Conservation (phyloP, 2,888 invertebrate genomes). For the Athalia circularis region DNA sequence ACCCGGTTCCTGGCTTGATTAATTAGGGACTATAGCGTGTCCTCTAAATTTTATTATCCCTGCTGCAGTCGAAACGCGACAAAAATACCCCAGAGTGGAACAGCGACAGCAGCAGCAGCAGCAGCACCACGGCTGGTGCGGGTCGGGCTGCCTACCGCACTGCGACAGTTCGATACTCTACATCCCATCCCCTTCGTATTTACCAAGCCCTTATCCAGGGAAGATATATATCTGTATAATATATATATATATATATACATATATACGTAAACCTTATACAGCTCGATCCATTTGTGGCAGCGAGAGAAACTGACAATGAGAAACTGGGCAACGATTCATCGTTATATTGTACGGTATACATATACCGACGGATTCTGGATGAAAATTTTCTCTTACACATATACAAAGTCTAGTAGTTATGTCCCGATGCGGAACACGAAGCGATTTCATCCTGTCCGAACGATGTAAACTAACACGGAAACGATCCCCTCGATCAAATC, state of each 20-base stretch:
- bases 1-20: too few species aligned
- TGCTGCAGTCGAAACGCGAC: too few species aligned
- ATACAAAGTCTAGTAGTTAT: too few species aligned
- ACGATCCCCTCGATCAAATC: slow-evolving; percentile 32
- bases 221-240: neutral
- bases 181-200: slow-evolving; percentile 55
- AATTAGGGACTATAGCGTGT: too few species aligned
- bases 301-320: neutral
- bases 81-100: neutral
- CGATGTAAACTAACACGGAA: neutral
- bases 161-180: slow-evolving; percentile 71
- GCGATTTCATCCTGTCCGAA: neutral
- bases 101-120: neutral
- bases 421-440: too few species aligned
- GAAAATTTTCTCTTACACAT: too few species aligned
- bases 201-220: slow-evolving; percentile 38
- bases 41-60: too few species aligned
- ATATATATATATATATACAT: neutral
- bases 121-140: slow-evolving; percentile 4
- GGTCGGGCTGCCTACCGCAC: slow-evolving; percentile 62
- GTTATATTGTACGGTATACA: too few species aligned
- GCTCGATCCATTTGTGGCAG: too few species aligned
- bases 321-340: neutral
- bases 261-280: too few species aligned
- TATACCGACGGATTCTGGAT: too few species aligned